Conservation (phyloP, 2,797 vertebrate species). For the Holocentrus rufus region DNA sequence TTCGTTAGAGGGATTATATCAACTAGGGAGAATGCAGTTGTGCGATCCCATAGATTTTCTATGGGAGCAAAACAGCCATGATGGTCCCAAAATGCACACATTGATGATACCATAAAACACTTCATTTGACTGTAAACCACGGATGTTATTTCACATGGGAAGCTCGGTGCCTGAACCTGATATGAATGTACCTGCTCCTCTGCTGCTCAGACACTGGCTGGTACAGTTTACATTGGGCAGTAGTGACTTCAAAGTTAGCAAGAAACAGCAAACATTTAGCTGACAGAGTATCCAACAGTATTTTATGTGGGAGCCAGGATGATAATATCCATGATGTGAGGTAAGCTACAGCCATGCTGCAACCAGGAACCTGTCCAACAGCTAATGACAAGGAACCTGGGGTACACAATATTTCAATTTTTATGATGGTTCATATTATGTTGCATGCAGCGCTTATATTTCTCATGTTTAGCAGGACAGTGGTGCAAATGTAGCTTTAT, state of each 20-base stretch:
- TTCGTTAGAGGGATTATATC: constrained; percentile 55
- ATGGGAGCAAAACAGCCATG: constrained; percentile 23
- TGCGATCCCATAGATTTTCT: constrained; percentile 38
- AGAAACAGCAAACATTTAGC: not conserved
- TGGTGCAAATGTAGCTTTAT: not conserved
- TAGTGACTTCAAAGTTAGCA: not conserved
- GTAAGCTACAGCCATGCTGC: not conserved
- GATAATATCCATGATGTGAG: not conserved
- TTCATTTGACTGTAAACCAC: constrained; percentile 8
- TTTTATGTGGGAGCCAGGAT: not conserved
- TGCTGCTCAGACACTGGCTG: not conserved
- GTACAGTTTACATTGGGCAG: not conserved
- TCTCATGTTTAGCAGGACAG: not conserved
- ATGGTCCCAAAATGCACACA: constrained; percentile 42
- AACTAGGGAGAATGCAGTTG: constrained; percentile 33
- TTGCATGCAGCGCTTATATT: not conserved
- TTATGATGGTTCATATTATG: not conserved
- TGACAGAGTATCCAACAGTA: not conserved
- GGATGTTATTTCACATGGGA: not conserved
- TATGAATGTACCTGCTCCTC: not conserved
- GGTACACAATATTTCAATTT: not conserved
- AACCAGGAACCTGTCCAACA: not conserved
- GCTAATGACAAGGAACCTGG: not conserved
- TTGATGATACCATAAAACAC: not conserved
- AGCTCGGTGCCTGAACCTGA: constrained; percentile 2